phyloP scores from a whole-genome alignment of 2,888 invertebrate species.

The Pseudococcus viburni region DNA sequence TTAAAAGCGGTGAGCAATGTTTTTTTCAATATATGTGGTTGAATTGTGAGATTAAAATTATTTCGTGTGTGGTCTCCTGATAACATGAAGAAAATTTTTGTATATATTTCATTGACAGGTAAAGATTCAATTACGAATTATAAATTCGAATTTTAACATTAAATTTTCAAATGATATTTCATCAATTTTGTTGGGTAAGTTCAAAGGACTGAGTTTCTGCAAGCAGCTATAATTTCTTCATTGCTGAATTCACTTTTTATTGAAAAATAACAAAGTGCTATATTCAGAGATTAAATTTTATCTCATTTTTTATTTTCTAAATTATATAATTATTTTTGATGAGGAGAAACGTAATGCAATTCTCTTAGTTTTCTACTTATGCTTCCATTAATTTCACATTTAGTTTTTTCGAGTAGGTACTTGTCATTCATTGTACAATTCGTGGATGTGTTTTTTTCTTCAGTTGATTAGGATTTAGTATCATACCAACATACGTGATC shows the following conservation, averaged over 20 bases:
- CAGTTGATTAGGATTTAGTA: neutral
- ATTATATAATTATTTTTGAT: neutral
- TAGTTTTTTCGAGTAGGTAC: too few species aligned
- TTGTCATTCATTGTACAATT: too few species aligned
- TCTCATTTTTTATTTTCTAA: neutral
- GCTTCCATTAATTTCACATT: too few species aligned
- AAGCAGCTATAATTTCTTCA: neutral
- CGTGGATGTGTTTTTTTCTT: too few species aligned
- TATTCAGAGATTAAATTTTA: neutral
- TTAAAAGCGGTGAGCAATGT: too few species aligned
- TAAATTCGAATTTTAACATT: neutral
- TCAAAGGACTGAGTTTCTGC: neutral
- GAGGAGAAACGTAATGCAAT: too few species aligned
- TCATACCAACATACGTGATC: neutral
- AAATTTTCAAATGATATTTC: neutral
- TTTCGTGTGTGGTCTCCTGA: neutral
- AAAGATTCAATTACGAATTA: neutral
- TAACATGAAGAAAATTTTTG: constrained; percentile 5
- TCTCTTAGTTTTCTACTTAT: too few species aligned
- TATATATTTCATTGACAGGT: neutral
- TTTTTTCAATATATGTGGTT: neutral
- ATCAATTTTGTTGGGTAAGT: neutral
- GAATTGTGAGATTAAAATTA: neutral
- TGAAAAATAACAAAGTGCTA: neutral
- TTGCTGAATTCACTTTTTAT: neutral